Percentiles rank a stretch among this genome's conserved stretches.
These are phyloP conservation scores for Cebus imitator DNA, from an alignment of 2,113 vertebrate species.

Conservation along the genomic window DNA sequence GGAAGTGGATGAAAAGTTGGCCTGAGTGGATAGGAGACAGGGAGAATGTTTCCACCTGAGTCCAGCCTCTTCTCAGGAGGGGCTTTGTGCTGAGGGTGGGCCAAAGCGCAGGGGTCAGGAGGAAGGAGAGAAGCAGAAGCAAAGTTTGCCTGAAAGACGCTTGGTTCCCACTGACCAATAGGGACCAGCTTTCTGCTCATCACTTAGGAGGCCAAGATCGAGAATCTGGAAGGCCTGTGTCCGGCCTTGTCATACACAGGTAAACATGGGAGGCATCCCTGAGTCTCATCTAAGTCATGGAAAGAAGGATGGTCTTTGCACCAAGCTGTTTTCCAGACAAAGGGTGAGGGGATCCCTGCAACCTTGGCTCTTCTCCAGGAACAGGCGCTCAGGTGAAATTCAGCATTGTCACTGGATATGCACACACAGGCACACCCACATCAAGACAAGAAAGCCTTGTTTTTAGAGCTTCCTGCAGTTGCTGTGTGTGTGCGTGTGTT, in stretches of 20 bases:
- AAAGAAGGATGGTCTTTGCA: neutral
- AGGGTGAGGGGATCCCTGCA: neutral
- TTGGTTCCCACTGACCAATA: neutral
- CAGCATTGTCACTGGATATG: neutral
- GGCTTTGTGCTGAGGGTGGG: too few species aligned
- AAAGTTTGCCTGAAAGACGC: neutral
- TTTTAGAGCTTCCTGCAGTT: neutral
- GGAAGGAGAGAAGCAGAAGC: neutral
- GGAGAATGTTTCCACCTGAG: neutral
- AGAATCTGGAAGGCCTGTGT: neutral
- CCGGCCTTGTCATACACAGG: accelerated
- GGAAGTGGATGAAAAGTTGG: neutral
- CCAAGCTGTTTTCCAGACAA: neutral
- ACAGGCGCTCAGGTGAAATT: neutral
- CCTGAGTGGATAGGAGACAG: accelerated
- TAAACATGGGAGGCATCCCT: neutral
- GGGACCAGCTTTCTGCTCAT: neutral
- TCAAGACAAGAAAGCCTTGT: neutral
- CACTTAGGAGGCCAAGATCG: neutral
- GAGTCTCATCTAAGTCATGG: neutral
- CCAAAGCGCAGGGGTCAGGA: neutral
- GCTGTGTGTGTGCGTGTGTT: neutral
- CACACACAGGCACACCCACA: accelerated
- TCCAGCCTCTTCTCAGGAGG: neutral
- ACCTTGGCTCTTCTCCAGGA: neutral